Conservation (phyloP, 1,140 invertebrate genomes). For the Drosophila ambigua region DNA sequence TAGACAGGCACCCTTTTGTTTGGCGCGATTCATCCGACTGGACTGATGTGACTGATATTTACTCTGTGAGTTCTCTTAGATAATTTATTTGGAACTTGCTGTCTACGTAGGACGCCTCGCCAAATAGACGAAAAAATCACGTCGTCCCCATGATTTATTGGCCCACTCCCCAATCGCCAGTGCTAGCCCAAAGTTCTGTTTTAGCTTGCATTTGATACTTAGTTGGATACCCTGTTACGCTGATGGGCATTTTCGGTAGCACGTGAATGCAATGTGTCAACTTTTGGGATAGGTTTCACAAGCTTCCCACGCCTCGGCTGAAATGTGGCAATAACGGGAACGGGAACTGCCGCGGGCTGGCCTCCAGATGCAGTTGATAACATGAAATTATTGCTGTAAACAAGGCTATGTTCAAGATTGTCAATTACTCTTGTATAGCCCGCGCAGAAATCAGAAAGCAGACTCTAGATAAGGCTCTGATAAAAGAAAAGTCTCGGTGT, state of each 20-base stretch:
- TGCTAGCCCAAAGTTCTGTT: constrained; percentile 9
- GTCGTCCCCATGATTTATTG: constrained; percentile 31
- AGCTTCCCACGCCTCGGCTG: neutral
- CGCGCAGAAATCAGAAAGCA: constrained; percentile 38
- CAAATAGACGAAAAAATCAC: constrained; percentile 30
- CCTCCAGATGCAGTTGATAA: constrained; percentile 28
- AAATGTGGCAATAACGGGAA: constrained; percentile 1
- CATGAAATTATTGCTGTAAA: constrained; percentile 43
- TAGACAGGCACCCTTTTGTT: neutral
- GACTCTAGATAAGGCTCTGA: constrained; percentile 33
- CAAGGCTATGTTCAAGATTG: constrained; percentile 45
- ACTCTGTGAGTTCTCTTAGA: neutral
- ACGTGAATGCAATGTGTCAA: constrained; percentile 22
- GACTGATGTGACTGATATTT: constrained; percentile 19
- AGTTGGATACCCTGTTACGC: constrained; percentile 6
- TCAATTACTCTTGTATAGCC: constrained; percentile 30
- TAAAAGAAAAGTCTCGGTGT: constrained; percentile 16
- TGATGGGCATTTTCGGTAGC: constrained; percentile 13
- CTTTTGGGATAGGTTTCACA: neutral
- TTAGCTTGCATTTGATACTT: constrained; percentile 8
- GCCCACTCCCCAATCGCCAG: constrained; percentile 5
- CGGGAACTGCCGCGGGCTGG: neutral
- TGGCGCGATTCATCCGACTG: neutral
- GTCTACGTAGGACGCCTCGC: constrained; percentile 34
- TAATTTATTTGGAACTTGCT: constrained; percentile 39